Base-by-base conservation (phyloP, 2,888 invertebrate species). In the Conus canariensis region DNA sequence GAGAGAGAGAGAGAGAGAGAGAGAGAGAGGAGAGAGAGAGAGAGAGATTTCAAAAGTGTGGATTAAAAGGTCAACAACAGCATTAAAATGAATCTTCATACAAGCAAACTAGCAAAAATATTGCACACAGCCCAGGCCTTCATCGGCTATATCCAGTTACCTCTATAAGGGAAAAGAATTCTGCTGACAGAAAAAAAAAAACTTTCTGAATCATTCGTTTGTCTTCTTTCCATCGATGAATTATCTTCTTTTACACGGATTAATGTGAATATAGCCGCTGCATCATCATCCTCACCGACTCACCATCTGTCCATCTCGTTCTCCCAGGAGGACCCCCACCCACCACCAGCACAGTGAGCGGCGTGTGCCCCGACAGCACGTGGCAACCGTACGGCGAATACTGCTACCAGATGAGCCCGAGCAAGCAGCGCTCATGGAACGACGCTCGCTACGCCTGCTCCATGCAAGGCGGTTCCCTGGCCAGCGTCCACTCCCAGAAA, bases 371-470 rank as follows among this genome's bases (percentile, higher is more conserved):
- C 22, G 90, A 92, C 82, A 58, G 85, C 1, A 83, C 82, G 58
- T 94, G 93, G 94, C 82, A 83, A 59, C 90, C 90, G 59, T 90
- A 90, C 88, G 91, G 90, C 7, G 90, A 91, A 30, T 92, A 92
- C 70, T 94, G 94, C 88, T 94, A 94, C 90, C 59, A 70, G 45
- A 19, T 91, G 60, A 59, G 67, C 19, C 25, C 64, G 4, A 60
- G 16, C 0, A 67, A 87, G 58, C 56, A 25, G 4, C 88, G 87
- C 25, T 88, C 91, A 30, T 94, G 93, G 92, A 87, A 93, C 2
- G 90, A 90, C 14, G 93, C 94, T 25, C 92, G 92, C 80, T 87
- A 86, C 10, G 92, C 92, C 64, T 94, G 94, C 88, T 64, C 56
- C 56, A 58, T 90, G 12, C 22, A 90, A 60, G 94, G 94, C 9